These are phyloP conservation scores for Maccullochella peelii DNA, from an alignment of 2,113 vertebrate genomes.

Conservation along the genomic window DNA sequence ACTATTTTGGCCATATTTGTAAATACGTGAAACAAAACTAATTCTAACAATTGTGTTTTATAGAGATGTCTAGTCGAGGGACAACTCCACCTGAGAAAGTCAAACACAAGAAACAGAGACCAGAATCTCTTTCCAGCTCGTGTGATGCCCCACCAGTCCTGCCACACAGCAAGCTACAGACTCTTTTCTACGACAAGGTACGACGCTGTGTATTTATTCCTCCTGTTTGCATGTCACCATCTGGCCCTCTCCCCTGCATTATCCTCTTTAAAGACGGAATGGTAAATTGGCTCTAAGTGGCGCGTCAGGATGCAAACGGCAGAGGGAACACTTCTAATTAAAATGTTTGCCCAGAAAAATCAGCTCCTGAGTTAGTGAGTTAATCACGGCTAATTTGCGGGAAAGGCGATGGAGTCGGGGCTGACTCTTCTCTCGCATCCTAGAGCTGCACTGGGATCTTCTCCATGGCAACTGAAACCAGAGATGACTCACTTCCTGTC, in stretches of 20 bases:
- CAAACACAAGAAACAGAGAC: conserved; percentile 5
- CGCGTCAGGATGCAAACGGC: conserved; percentile 77
- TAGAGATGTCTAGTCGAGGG: conserved; percentile 50
- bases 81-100: conserved; percentile 24
- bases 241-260: conserved; percentile 71
- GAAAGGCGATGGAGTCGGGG: conserved; percentile 56
- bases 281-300: conserved; percentile 83
- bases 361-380: conserved; percentile 80
- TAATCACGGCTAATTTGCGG: conserved; percentile 84
- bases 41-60: not conserved
- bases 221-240: conserved; percentile 74
- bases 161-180: conserved; percentile 12
- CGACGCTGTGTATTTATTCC: conserved; percentile 50
- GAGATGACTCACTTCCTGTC: conserved; percentile 57
- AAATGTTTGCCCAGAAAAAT: conserved; percentile 86
- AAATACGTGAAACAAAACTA: not conserved
- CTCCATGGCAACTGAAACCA: conserved; percentile 75
- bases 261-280: conserved; percentile 73
- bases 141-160: conserved; percentile 7
- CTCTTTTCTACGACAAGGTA: conserved; percentile 53
- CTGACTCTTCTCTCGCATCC: conserved; percentile 42
- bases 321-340: conserved; percentile 84
- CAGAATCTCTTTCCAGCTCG: not conserved
- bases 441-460: conserved; percentile 66
- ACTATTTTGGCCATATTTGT: not conserved